Percentiles rank a stretch among this genome's conserved stretches.
Conservation (phyloP, 2,888 invertebrate genomes). For the Synanthedon formicaeformis region DNA sequence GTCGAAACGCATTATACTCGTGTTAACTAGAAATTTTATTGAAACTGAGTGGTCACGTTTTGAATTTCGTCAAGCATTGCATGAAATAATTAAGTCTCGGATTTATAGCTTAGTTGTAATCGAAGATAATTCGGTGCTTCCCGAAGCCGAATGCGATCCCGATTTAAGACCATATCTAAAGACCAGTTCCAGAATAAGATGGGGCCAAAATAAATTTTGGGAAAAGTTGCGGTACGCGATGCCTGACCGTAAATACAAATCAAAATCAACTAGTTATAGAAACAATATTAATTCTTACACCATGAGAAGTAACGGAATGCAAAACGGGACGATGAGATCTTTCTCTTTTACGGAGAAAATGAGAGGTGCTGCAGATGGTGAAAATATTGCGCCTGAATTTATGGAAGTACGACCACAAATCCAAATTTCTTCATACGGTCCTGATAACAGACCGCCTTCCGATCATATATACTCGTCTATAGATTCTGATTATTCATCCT, state of each 20-base stretch:
- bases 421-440: constrained; percentile 53
- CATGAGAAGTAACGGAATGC: constrained; percentile 72
- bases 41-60: constrained; percentile 94
- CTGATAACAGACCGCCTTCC: constrained; percentile 79
- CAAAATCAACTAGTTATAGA: constrained; percentile 73
- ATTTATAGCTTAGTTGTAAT: constrained; percentile 88
- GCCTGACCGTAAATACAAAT: constrained; percentile 75
- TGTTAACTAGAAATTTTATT: constrained; percentile 88
- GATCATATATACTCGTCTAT: constrained; percentile 93
- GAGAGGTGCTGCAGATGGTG: constrained; percentile 39
- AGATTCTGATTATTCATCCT: constrained; percentile 88
- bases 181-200: constrained; percentile 84
- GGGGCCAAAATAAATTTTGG: constrained; percentile 95
- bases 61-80: constrained; percentile 89
- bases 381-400: constrained; percentile 76
- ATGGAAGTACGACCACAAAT: constrained; percentile 44
- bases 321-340: constrained; percentile 72
- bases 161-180: constrained; percentile 90
- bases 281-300: constrained; percentile 88
- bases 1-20: constrained; percentile 85
- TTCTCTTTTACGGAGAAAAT: constrained; percentile 71
- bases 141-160: constrained; percentile 86
- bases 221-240: constrained; percentile 89
- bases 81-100: constrained; percentile 85
- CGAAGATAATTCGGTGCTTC: constrained; percentile 83